Base-by-base conservation (phyloP, 2,797 vertebrate genomes). In the Pipistrellus pipistrellus region DNA sequence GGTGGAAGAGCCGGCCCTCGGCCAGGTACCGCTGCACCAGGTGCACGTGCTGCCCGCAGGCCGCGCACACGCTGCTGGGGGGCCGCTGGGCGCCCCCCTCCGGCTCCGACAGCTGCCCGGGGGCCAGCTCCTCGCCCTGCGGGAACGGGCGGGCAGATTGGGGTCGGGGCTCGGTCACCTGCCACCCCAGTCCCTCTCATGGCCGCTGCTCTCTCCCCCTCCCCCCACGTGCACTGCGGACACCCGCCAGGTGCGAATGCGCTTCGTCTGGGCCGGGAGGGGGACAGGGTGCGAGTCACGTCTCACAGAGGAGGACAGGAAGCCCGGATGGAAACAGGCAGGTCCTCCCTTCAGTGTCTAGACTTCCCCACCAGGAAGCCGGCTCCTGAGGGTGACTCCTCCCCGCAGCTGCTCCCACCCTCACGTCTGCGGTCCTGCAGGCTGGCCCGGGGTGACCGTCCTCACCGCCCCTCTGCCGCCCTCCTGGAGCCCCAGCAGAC, bases 21-120 rank as follows among this genome's bases (percentile, higher is more conserved):
- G 98, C 99, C 97, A 99, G 98, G 97, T 99, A 99, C 90, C 99
- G 99, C 98, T 99, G 99, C 95, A 99, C 99, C 98, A 99, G 98
- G 93, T 99, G 99, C 84, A 99, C 99, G 0, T 99, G 99, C 95
- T 99, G 99, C 96, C 98, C 98, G 97, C 99, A 99, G 98, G 98
- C 98, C 0, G 99, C 81, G 0, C 99, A 99, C 21, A 97, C 98
- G 96, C 99, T 99, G 97, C 98, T 99, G 95, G 97, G 98, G 0
- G 91, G 53, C 91, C 32, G 93, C 27, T 87, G 82, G 86, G 95
- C 51, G 0, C 96, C 88, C 13, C 0, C 94, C 86, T 98, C 98
- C 13, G 0, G 94, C 86, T 98, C 98, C 0, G 0, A 38, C 1
- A 68, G 88, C 41, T 96, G 96, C 0, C 17, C 62, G 0, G 92